phyloP scores from a whole-genome alignment of 2,113 vertebrate species.

The Upupa epops region DNA sequence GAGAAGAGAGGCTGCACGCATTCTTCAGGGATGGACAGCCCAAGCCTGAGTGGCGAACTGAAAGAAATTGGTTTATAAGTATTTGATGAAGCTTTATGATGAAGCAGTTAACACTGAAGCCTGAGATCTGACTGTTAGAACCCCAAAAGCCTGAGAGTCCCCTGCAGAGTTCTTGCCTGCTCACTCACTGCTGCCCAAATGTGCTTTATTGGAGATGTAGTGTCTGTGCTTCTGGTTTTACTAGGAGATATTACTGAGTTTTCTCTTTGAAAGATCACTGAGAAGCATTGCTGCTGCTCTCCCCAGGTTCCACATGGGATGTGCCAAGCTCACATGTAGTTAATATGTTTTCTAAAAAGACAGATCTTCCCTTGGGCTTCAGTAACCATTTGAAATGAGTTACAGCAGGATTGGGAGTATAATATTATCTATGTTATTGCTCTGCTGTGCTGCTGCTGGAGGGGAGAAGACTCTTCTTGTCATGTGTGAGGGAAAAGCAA shows the following conservation, averaged over 20 bases:
- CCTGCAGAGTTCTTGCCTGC: background rate
- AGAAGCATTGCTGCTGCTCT: background rate
- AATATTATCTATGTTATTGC: background rate
- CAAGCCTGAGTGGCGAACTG: background rate
- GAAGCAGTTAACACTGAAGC: background rate
- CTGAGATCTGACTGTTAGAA: no score
- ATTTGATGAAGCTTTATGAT: rapidly evolving
- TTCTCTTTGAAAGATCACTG: background rate
- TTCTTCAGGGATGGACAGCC: background rate
- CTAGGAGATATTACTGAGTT: background rate
- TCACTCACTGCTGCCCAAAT: background rate
- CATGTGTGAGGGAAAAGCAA: background rate
- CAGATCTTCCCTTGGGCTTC: background rate
- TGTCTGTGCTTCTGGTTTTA: background rate
- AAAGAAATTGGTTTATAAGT: background rate
- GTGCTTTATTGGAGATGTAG: background rate
- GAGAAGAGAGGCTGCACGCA: background rate
- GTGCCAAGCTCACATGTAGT: background rate
- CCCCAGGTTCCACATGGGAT: background rate
- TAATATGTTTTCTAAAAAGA: background rate
- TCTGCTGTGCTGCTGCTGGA: background rate
- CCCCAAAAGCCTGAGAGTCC: background rate
- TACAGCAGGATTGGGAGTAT: background rate
- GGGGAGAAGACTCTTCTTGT: background rate
- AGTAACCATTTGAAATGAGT: background rate